A percentile compares a stretch with the other conserved stretches of the same genome.
Conservation (phyloP, 2,113 vertebrate species). For the Pachycephala philippinensis region DNA sequence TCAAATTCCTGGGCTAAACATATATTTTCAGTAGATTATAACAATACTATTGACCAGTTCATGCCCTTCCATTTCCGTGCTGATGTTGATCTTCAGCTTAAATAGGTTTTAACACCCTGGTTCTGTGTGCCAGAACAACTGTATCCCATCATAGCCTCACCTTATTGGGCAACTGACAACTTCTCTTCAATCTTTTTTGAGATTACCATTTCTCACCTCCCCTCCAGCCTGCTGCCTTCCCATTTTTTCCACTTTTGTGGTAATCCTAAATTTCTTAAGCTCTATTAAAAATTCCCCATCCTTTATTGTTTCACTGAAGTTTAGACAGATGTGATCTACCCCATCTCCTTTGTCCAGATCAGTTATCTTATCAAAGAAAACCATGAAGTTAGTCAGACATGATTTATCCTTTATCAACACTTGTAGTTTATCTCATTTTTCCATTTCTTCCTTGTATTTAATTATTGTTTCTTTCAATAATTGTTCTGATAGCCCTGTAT, state of each 20-base stretch:
- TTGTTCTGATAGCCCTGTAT: not conserved
- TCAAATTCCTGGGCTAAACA: not conserved
- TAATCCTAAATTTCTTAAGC: not conserved
- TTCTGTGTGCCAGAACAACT: not conserved
- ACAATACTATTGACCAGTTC: not conserved
- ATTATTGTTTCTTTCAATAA: not conserved
- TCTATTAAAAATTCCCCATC: not conserved
- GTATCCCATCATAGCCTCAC: not conserved
- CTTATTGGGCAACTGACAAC: not conserved
- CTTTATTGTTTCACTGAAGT: not conserved
- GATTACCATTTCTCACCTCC: not conserved
- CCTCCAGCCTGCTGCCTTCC: not conserved
- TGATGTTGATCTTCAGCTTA: not conserved
- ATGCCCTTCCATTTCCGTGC: not conserved
- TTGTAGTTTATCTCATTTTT: not conserved
- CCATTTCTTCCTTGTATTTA: not conserved
- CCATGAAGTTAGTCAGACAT: not conserved
- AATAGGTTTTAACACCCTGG: not conserved
- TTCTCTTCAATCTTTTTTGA: not conserved
- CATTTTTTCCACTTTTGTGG: not conserved
- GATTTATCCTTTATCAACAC: not conserved
- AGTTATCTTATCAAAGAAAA: not conserved
- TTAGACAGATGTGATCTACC: not conserved
- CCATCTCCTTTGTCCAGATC: not conserved
- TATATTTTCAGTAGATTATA: not conserved